phyloP scores from a whole-genome alignment of 2,113 vertebrate genomes.

The Gulo gulo region DNA sequence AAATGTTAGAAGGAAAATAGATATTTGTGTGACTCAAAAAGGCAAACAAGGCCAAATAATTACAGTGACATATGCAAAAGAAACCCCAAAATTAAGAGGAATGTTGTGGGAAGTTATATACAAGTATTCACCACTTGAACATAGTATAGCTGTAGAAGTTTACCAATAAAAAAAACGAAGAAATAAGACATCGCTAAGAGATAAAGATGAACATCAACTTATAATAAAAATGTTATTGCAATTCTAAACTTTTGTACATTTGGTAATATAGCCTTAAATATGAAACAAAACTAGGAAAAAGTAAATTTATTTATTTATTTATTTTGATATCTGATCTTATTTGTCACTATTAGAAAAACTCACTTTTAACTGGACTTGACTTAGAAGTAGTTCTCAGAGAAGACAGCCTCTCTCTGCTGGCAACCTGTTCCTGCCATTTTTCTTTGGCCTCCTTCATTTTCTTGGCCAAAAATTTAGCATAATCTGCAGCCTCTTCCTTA shows the following conservation, averaged over 20 bases:
- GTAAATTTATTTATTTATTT: not conserved
- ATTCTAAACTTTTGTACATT: not conserved
- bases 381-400: no score
- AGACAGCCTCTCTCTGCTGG: no score
- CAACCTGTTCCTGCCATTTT: no score
- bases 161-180: not conserved
- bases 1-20: not conserved
- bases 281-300: not conserved
- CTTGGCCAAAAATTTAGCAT: no score
- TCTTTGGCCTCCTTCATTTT: no score
- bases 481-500: no score
- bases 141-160: not conserved
- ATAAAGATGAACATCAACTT: not conserved
- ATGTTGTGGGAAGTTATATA: not conserved
- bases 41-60: not conserved
- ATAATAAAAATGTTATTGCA: not conserved
- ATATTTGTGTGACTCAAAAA: not conserved
- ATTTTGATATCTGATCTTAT: no score
- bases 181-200: not conserved
- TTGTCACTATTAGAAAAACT: no score
- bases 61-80: not conserved
- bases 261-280: not conserved
- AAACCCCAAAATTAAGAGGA: not conserved
- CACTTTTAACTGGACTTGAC: no score
- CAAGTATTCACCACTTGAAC: not conserved